Evolutionary conservation across 2,797 vertebrate species (phyloP).

Genomic region (Hippoglossus hippoglossus): DNA sequence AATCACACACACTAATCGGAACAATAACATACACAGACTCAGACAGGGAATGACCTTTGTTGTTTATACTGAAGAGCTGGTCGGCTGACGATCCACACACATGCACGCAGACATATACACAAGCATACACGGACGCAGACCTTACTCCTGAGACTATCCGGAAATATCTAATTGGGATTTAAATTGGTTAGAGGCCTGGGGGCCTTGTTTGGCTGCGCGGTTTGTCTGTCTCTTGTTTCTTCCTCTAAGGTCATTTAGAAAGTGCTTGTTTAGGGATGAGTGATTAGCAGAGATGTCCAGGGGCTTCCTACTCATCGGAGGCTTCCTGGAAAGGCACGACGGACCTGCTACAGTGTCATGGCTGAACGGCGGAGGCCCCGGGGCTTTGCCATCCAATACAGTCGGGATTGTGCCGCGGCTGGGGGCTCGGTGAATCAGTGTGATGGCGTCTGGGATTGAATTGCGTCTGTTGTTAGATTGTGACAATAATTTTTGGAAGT

Average conservation of each 20-base stretch:
- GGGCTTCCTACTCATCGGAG: conserved; percentile 75
- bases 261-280: conserved; percentile 80
- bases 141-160: conserved; percentile 64
- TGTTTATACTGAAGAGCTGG: conserved; percentile 72
- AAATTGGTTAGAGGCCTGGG: conserved; percentile 76
- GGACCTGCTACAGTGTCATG: conserved; percentile 74
- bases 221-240: conserved; percentile 67
- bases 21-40: conserved; percentile 65
- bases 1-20: conserved; percentile 73
- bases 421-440: conserved; percentile 34
- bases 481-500: conserved; percentile 13
- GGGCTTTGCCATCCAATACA: conserved; percentile 60
- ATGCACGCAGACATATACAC: conserved; percentile 32
- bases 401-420: conserved; percentile 23
- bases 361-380: conserved; percentile 54
- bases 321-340: conserved; percentile 71
- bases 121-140: conserved; percentile 39
- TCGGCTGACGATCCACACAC: conserved; percentile 57
- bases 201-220: conserved; percentile 69
- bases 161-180: conserved; percentile 77
- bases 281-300: conserved; percentile 82
- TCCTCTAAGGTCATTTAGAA: conserved; percentile 78
- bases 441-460: conserved; percentile 38
- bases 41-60: conserved; percentile 79
- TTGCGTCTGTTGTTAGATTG: conserved; percentile 2